Evolutionary conservation across 2,888 invertebrate genomes (phyloP).

Genomic region (Tetramorium bicarinatum): DNA sequence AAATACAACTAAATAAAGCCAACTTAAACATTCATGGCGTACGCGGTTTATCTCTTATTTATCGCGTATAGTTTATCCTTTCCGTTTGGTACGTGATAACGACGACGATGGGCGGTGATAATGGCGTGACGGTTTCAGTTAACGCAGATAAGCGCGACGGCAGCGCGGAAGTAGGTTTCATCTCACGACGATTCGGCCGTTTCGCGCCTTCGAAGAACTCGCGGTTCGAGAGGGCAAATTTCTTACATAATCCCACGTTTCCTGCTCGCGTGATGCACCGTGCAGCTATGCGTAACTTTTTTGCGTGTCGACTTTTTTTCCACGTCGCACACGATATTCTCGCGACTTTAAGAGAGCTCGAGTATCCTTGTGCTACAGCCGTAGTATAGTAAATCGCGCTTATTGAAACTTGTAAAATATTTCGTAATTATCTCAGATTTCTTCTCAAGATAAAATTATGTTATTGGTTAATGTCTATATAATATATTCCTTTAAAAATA

Average conservation of each 20-base stretch:
- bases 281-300: constrained; percentile 48
- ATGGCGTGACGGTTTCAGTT: constrained; percentile 85
- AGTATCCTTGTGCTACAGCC: background rate
- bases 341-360: background rate
- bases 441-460: background rate
- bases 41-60: constrained; percentile 16
- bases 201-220: constrained; percentile 9
- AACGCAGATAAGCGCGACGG: constrained; percentile 83
- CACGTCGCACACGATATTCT: background rate
- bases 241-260: constrained; percentile 12
- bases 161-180: constrained; percentile 77
- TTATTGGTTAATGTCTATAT: background rate
- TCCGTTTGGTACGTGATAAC: constrained; percentile 86
- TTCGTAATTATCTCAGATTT: background rate
- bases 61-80: constrained; percentile 35
- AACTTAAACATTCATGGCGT: background rate
- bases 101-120: constrained; percentile 87
- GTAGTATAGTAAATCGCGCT: background rate
- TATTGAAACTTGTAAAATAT: background rate
- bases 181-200: background rate
- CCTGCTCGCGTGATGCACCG: constrained; percentile 23
- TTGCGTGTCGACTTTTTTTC: constrained; percentile 24
- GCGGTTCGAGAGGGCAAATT: constrained; percentile 21
- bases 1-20: no score
- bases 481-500: background rate